Conservation (phyloP, 2,888 invertebrate species). For the Stenchaetothrips biformis region DNA sequence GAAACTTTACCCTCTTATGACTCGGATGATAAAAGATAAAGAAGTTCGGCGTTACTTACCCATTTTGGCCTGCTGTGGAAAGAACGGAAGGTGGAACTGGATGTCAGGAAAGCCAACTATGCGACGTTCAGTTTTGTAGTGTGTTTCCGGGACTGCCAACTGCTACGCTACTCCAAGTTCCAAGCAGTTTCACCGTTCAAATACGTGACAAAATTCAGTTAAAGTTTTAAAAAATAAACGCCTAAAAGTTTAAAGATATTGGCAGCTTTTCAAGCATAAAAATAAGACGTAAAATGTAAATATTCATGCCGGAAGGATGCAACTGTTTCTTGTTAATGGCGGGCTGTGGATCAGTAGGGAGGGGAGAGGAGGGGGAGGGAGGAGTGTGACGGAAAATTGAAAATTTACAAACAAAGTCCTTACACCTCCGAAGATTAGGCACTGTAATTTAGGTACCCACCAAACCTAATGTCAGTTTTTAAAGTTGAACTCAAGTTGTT, state of each 20-base stretch:
- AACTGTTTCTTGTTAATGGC: neutral
- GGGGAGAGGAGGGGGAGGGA: neutral
- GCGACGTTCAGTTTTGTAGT: no score
- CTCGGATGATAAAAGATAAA: constrained; percentile 8
- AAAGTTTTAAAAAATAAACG: neutral
- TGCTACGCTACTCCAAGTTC: neutral
- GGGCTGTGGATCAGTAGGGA: neutral
- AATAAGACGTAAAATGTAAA: neutral
- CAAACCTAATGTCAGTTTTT: neutral
- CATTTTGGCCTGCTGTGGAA: constrained; percentile 27
- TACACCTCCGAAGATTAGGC: no score
- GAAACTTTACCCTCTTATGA: no score
- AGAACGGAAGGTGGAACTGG: constrained; percentile 12
- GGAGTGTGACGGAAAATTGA: neutral
- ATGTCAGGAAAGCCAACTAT: neutral
- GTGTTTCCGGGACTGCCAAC: neutral
- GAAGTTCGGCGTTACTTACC: constrained; percentile 7
- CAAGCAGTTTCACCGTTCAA: neutral
- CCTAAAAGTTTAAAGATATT: neutral
- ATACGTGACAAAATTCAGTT: neutral
- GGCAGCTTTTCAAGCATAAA: neutral
- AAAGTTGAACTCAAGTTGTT: neutral
- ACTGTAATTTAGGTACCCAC: neutral
- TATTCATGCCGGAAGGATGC: neutral
- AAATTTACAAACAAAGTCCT: neutral